Evolutionary conservation across 2,113 vertebrate genomes (phyloP), one percentile per base, ranked within the genome.

Genomic region (Pontoporia blainvillei): DNA sequence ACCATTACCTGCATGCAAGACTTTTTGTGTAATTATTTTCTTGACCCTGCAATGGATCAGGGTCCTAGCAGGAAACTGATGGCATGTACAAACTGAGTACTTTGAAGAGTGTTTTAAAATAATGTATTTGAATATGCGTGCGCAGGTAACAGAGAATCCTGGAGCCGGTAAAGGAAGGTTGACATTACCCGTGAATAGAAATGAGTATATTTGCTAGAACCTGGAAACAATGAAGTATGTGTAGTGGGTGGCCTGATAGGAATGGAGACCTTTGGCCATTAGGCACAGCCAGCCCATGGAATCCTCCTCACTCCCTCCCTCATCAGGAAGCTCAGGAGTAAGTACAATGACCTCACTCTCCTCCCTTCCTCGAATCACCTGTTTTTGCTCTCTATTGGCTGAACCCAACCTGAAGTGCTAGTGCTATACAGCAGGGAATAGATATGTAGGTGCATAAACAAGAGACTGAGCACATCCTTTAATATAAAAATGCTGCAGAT

Each of bases 11-110:
- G 8, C 18, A 72, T 59, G 20, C 2, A 39, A 57, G 6, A 54
- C 18, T 71, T 90, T 89, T 75, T 90, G 18, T 59, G 6, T 49
- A 52, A 84, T 83, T 71, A 79, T 52, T 86, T 57, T 15, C 46
- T 95, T 86, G 54, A 89, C 1, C 15, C 5, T 3, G 20, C 36
- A 85, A 2, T 76, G 54, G 39, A 39, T 21, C 27, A 15, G 15
- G 13, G 29, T 72, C 14, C 34, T 31, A 90, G 25, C 3, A 84
- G 81, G 76, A 78, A 86, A 14, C 3, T 44, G 3, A 18, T 67
- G 8, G 4, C 44, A 49, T 27, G 75, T 11, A 29, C 1, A 86
- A 64, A 95, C n/a, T 34, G 36, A 8, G 3, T 86, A 67, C 7
- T 75, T 84, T 72, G 29, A 64, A 85, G 59, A 72, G 1, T 6